phyloP scores from a whole-genome alignment of 2,797 vertebrate genomes.

The Neostethus bicornis region DNA sequence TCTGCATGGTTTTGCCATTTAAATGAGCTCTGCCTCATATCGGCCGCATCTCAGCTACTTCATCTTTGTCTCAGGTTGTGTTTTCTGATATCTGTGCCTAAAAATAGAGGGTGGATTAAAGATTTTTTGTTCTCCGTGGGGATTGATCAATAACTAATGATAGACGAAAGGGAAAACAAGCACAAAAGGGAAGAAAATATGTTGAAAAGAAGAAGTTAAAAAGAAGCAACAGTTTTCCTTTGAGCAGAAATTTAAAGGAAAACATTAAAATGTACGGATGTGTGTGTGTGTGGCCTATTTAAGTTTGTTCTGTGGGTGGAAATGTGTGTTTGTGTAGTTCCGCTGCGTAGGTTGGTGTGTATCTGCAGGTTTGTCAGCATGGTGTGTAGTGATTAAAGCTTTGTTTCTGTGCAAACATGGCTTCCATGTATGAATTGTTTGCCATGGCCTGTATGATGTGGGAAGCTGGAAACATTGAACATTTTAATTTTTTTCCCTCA shows the following conservation, averaged over 20 bases:
- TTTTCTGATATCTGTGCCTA: slow-evolving; percentile 44
- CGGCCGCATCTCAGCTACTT: slow-evolving; percentile 10
- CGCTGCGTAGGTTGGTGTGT: slow-evolving; percentile 22
- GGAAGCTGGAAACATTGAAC: not conserved
- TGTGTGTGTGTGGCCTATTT: slow-evolving; percentile 30
- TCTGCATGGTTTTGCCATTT: slow-evolving; percentile 6
- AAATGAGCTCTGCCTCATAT: slow-evolving; percentile 15
- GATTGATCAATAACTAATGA: slow-evolving; percentile 68
- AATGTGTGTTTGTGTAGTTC: slow-evolving; percentile 18
- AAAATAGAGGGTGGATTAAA: slow-evolving; percentile 55
- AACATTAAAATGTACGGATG: slow-evolving; percentile 8
- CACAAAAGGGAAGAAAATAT: slow-evolving; percentile 5
- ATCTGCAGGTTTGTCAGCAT: slow-evolving; percentile 16
- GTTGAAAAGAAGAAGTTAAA: not conserved
- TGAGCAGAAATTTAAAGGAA: slow-evolving; percentile 13
- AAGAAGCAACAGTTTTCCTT: slow-evolving; percentile 4
- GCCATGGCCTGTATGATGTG: not conserved
- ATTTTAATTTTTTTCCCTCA: not conserved
- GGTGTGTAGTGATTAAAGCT: slow-evolving; percentile 6
- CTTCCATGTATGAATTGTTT: not conserved
- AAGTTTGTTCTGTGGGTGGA: slow-evolving; percentile 37
- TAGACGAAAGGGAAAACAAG: slow-evolving; percentile 27
- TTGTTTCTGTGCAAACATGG: slow-evolving; percentile 6
- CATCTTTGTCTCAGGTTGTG: slow-evolving; percentile 18
- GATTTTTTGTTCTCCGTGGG: slow-evolving; percentile 48